phyloP scores from a whole-genome alignment of 2,113 vertebrate genomes.

The Aix galericulata region DNA sequence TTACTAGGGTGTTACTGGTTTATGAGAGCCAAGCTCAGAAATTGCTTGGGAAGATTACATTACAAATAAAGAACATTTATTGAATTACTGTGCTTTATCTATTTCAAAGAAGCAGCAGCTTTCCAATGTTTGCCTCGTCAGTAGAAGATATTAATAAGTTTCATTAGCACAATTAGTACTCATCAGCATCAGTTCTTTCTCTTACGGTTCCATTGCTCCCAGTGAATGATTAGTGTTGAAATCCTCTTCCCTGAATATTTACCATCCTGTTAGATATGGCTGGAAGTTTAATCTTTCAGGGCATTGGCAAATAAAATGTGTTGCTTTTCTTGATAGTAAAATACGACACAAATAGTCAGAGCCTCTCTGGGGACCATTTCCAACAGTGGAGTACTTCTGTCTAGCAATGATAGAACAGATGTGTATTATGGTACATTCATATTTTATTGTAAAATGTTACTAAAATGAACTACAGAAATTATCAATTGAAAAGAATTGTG shows the following conservation, averaged over 20 bases:
- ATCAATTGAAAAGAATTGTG: neutral
- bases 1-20: neutral
- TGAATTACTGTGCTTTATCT: neutral
- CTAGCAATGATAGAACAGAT: neutral
- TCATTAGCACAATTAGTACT: neutral
- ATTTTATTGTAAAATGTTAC: neutral
- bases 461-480: neutral
- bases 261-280: neutral
- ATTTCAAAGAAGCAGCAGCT: neutral
- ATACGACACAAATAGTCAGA: neutral
- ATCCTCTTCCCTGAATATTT: neutral
- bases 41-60: neutral
- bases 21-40: neutral
- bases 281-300: conserved; percentile 31
- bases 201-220: neutral
- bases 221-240: conserved; percentile 10
- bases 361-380: neutral
- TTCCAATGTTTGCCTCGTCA: neutral
- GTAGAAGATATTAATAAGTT: neutral
- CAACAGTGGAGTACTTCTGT: neutral
- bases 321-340: neutral
- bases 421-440: neutral
- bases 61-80: neutral
- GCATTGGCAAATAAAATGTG: conserved; percentile 28
- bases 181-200: neutral